Percentiles rank a stretch among this genome's conserved stretches.
Conservation (phyloP, 64 coral and sea anemone species). For the Montipora sp. region DNA sequence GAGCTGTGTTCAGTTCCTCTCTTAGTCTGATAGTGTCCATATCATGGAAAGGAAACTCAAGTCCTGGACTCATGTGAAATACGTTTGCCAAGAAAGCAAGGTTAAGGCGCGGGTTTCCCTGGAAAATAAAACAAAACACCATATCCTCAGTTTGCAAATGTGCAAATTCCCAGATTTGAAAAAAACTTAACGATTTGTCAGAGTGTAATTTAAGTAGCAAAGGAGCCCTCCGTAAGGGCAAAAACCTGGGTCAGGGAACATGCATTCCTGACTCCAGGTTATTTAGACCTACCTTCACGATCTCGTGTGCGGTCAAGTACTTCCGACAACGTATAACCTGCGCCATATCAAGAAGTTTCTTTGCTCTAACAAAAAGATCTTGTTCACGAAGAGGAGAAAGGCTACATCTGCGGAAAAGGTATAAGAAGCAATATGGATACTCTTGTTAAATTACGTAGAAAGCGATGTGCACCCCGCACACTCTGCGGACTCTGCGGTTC, state of each 20-base stretch:
- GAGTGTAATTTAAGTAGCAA: no score
- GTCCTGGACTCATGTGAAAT: constrained; percentile 2
- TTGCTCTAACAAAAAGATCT: constrained; percentile 30
- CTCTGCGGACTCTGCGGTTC: no score
- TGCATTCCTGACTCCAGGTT: background rate
- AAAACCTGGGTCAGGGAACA: no score
- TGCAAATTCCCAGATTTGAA: no score
- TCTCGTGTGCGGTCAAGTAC: constrained; percentile 16
- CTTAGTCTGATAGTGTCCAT: background rate
- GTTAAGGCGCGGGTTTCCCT: constrained; percentile 35
- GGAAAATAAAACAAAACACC: background rate
- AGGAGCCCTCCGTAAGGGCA: no score
- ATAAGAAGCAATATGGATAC: no score
- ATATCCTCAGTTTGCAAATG: no score
- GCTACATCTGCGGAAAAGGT: background rate
- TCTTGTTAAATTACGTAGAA: background rate
- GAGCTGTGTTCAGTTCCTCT: constrained; percentile 22
- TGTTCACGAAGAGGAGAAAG: constrained; percentile 24
- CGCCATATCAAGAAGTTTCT: background rate
- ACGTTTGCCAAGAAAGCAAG: constrained; percentile 22
- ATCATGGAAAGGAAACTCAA: background rate
- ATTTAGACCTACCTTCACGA: background rate
- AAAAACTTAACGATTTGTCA: no score
- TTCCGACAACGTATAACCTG: background rate
- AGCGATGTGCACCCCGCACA: no score